These are phyloP conservation scores for Trematomus loennbergii DNA, from an alignment of 2,113 vertebrate genomes.

Conservation along the genomic window DNA sequence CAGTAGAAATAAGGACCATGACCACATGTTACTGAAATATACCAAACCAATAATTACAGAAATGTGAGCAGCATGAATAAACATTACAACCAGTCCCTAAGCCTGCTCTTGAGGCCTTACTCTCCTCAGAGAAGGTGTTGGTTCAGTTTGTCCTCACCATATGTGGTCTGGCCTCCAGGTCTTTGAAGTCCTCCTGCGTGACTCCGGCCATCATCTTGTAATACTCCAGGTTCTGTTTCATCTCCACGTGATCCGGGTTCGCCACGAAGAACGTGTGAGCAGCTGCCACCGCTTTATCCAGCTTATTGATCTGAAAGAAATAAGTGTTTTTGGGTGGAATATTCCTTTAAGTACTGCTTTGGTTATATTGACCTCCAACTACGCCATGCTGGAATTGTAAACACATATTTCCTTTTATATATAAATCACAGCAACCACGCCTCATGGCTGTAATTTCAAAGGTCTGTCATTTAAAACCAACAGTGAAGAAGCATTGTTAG, in stretches of 20 bases:
- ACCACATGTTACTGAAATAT: not conserved
- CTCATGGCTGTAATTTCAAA: not conserved
- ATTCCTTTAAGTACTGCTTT: no score
- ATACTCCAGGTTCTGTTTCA: conserved; percentile 97
- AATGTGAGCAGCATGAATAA: not conserved
- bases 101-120: not conserved
- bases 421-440: not conserved
- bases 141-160: conserved; percentile 84
- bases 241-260: conserved; percentile 94
- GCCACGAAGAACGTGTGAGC: conserved; percentile 94
- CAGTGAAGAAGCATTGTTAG: not conserved
- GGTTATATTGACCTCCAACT: not conserved
- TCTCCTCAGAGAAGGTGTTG: not conserved
- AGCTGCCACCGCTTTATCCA: conserved; percentile 92
- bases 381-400: not conserved
- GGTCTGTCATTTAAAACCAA: not conserved
- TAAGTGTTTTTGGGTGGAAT: no score
- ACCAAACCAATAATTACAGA: not conserved
- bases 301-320: conserved; percentile 88
- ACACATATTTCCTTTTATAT: not conserved
- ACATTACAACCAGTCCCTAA: not conserved
- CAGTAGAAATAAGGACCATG: not conserved
- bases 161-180: conserved; percentile 90
- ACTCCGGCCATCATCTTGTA: conserved; percentile 96
- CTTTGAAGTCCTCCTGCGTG: conserved; percentile 88